A percentile compares a stretch with the other conserved stretches of the same genome.
phyloP scores from a whole-genome alignment of 2,888 invertebrate species.

The Syritta pipiens region DNA sequence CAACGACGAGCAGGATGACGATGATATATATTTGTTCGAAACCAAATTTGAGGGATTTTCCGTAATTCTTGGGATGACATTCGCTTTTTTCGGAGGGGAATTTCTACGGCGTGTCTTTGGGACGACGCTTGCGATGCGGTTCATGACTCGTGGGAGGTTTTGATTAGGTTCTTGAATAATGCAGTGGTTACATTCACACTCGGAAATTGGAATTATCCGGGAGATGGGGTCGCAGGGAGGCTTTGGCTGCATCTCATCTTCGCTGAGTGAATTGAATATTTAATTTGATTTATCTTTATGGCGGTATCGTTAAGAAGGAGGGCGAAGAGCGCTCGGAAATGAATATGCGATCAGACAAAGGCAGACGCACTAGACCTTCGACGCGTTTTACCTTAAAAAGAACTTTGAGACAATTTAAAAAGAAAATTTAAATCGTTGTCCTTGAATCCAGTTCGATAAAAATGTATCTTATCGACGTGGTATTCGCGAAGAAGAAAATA shows the following conservation, averaged over 20 bases:
- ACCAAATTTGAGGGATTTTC: constrained; percentile 65
- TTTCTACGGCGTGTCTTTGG: neutral
- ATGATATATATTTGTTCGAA: constrained; percentile 55
- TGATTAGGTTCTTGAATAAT: constrained; percentile 69
- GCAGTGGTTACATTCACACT: constrained; percentile 65
- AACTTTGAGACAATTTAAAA: no score
- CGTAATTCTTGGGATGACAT: constrained; percentile 58
- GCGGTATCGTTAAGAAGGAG: constrained; percentile 34
- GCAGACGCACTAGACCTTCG: no score
- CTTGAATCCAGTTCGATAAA: no score
- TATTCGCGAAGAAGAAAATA: no score
- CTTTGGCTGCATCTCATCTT: constrained; percentile 34
- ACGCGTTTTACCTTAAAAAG: no score
- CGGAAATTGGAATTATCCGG: constrained; percentile 68
- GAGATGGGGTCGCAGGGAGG: constrained; percentile 1
- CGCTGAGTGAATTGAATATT: constrained; percentile 61
- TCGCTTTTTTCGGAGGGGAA: constrained; percentile 15
- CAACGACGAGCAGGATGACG: constrained; percentile 27
- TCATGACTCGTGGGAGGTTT: constrained; percentile 67
- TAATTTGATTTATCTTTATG: constrained; percentile 68
- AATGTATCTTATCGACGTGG: no score
- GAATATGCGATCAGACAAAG: constrained; percentile 54
- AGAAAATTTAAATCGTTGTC: no score
- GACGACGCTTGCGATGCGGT: constrained; percentile 1
- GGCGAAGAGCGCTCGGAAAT: constrained; percentile 10